phyloP scores from a whole-genome alignment of 2,888 invertebrate genomes.

The Campoplex nolae region DNA sequence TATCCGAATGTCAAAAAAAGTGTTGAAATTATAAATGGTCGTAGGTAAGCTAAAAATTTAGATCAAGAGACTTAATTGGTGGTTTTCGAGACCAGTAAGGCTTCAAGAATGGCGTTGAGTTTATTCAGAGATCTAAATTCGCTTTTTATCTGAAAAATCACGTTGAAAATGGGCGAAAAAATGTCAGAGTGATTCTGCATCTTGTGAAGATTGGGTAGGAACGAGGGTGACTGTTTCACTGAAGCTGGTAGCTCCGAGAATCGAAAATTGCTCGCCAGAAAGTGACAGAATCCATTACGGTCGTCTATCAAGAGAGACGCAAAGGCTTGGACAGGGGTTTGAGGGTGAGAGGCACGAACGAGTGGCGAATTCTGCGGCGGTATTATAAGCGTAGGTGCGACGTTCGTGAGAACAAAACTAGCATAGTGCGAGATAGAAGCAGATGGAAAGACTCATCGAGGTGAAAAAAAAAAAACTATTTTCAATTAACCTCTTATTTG shows the following conservation, averaged over 20 bases:
- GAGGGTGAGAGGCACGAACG: not conserved
- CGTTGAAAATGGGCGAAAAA: not conserved
- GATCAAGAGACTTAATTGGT: not conserved
- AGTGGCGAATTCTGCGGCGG: constrained; percentile 27
- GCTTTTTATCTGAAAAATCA: constrained; percentile 8
- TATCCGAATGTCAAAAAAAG: not conserved
- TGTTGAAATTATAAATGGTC: not conserved
- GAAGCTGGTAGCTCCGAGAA: constrained; percentile 38
- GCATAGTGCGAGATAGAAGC: constrained; percentile 33
- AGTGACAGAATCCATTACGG: constrained; percentile 71
- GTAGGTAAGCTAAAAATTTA: not conserved
- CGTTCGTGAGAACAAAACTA: constrained; percentile 8
- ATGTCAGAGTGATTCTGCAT: constrained; percentile 24
- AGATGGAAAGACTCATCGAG: constrained; percentile 29
- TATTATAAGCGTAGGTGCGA: constrained; percentile 18
- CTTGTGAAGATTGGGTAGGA: constrained; percentile 20
- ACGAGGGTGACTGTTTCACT: constrained; percentile 32
- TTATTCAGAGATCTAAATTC: constrained; percentile 46
- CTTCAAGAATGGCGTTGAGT: not conserved
- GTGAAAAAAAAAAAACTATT: constrained; percentile 69
- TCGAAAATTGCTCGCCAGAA: constrained; percentile 66
- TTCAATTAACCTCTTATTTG: constrained; percentile 74
- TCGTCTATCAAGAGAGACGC: constrained; percentile 43
- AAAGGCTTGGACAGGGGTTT: not conserved
- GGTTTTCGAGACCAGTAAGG: not conserved